Evolutionary conservation across 2,888 invertebrate genomes (phyloP).

Genomic region (Noctua janthe): DNA sequence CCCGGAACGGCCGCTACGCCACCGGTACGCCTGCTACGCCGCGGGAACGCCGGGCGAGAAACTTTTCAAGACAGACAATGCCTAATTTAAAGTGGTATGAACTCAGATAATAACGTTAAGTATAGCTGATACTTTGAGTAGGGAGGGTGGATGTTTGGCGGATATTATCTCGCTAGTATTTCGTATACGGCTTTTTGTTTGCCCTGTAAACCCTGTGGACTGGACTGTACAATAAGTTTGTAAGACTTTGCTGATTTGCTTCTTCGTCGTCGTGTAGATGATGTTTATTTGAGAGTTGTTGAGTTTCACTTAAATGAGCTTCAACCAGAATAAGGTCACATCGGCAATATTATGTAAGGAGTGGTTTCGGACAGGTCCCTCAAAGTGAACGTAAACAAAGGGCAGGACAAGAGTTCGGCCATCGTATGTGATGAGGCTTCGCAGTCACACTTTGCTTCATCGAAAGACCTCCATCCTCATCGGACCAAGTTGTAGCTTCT

Average conservation of each 20-base stretch:
- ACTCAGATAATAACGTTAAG: slow-evolving; percentile 71
- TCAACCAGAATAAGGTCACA: neutral
- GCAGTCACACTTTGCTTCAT: neutral
- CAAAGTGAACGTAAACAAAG: neutral
- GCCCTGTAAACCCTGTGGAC: neutral
- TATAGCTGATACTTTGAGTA: slow-evolving; percentile 63
- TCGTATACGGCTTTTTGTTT: slow-evolving; percentile 1
- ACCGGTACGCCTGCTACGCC: slow-evolving; percentile 17
- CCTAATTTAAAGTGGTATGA: slow-evolving; percentile 73
- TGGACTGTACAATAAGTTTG: neutral
- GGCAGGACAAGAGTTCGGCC: neutral
- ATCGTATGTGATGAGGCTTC: neutral
- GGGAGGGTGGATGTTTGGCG: slow-evolving; percentile 28
- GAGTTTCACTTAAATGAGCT: neutral
- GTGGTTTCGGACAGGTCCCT: neutral
- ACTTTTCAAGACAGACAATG: slow-evolving; percentile 70
- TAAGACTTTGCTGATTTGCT: neutral
- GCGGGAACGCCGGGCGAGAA: slow-evolving; percentile 38
- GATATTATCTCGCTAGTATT: slow-evolving; percentile 21
- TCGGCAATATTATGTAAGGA: neutral
- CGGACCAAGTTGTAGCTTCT: neutral
- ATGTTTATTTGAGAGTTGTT: neutral
- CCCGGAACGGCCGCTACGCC: slow-evolving; percentile 23
- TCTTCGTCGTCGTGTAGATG: neutral
- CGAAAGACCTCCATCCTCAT: neutral